Percentiles rank a stretch among this genome's conserved stretches.
These are phyloP conservation scores for Atrina japonica DNA, from an alignment of 2,888 invertebrate species.

Conservation along the genomic window DNA sequence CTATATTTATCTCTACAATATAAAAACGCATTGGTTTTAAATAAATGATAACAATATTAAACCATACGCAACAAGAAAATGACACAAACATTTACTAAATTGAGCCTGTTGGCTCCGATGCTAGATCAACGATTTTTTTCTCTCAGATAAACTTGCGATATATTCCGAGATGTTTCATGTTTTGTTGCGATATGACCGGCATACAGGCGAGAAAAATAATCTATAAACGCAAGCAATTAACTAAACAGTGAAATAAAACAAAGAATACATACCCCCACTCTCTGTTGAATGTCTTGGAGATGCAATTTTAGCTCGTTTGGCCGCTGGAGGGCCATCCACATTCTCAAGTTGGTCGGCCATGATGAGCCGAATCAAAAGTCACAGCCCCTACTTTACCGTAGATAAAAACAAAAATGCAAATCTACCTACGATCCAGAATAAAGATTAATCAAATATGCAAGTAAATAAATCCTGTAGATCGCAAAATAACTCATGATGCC, in stretches of 20 bases:
- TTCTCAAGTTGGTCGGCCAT: slow-evolving; percentile 90
- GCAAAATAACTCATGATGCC: slow-evolving; percentile 37
- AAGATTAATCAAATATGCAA: slow-evolving; percentile 29
- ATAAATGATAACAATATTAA: too few species aligned
- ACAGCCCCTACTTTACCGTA: slow-evolving; percentile 18
- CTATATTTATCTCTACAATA: slow-evolving; percentile 25
- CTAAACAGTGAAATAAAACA: too few species aligned
- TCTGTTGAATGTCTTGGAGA: slow-evolving; percentile 63
- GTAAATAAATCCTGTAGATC: slow-evolving; percentile 26
- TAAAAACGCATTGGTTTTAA: background rate
- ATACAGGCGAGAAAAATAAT: too few species aligned
- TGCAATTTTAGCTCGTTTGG: slow-evolving; percentile 94
- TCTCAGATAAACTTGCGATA: too few species aligned
- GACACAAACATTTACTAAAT: too few species aligned
- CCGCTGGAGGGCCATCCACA: slow-evolving; percentile 97
- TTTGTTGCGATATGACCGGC: too few species aligned
- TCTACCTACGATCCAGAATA: slow-evolving; percentile 41
- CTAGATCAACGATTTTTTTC: too few species aligned
- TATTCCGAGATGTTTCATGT: too few species aligned
- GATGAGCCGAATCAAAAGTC: slow-evolving; percentile 51
- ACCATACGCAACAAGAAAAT: too few species aligned
- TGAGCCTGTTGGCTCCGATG: too few species aligned
- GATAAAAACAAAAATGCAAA: slow-evolving; percentile 39
- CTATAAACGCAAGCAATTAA: too few species aligned
- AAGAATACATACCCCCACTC: slow-evolving; percentile 66